Evolutionary conservation across 2,113 vertebrate genomes (phyloP), one percentile per base, ranked within the genome.

Genomic region (Lophius piscatorius): DNA sequence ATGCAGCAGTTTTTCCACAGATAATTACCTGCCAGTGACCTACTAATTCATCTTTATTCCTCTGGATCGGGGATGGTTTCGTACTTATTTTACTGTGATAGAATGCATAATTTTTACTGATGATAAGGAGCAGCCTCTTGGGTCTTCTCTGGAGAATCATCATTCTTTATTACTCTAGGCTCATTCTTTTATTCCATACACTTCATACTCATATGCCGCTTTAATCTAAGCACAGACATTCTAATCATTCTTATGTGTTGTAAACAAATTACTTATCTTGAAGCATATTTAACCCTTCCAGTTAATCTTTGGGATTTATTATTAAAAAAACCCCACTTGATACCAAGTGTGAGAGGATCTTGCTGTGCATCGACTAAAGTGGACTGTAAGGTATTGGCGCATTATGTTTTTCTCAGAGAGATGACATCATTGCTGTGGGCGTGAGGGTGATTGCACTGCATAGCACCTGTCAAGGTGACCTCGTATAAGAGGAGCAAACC

Each of bases 351-450:
- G 39, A 13, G 35, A 4, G 36, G 2, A 1, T 7, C 28, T 24
- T 21, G 21, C 29, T 22, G 17, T 18, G 4, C 49, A 3, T 23
- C 59, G 63, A 73, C 36, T 45, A 64, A 69, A 26, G 54, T 47
- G 47, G 49, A 60, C 40, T 44, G 35, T 44, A 63, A 62, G 70
- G 51, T 69, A 9, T 58, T 61, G 73, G 34, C 68, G 82, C 78
- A 76, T 62, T 77, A 39, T 74, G 73, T 68, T 74, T 65, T 42
- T 39, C 41, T 24, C 34, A 18, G 2, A 1, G 20, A 34, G 69
- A 83, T 89, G 83, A 89, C 85, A 47, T 86, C 85, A 87, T 67
- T 63, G 9, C 63, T 12, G 63, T 45, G 45, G 17, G 60, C 6
- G 75, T 70, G 63, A 60, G 65, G 55, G 74, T 77, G 9, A 65